Conservation (phyloP, 2,113 vertebrate species). For the Meriones unguiculatus region DNA sequence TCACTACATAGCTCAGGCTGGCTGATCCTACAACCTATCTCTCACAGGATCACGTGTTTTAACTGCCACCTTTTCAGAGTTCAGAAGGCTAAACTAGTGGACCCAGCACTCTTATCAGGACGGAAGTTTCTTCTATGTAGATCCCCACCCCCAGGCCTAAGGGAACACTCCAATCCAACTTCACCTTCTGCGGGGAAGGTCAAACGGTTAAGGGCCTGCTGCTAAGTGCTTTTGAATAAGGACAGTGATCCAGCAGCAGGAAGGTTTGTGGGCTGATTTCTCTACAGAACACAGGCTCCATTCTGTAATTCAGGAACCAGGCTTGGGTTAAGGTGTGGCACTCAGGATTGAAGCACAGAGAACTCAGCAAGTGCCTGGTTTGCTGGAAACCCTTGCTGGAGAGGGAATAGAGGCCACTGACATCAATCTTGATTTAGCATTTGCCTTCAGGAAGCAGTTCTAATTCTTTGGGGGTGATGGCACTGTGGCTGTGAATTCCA, state of each 20-base stretch:
- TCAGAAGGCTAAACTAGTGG: not conserved
- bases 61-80: not conserved
- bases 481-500: too few species aligned
- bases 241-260: not conserved
- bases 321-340: too few species aligned
- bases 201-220: not conserved
- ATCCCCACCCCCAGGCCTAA: not conserved
- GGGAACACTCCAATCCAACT: not conserved
- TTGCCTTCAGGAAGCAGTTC: fast-evolving
- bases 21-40: not conserved
- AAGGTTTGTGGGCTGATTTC: too few species aligned
- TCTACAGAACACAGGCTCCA: not conserved
- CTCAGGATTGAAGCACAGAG: not conserved
- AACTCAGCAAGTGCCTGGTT: not conserved
- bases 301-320: not conserved
- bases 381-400: not conserved
- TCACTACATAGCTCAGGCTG: not conserved
- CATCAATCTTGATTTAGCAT: fast-evolving
- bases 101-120: not conserved
- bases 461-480: fast-evolving
- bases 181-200: fast-evolving
- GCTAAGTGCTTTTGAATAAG: not conserved
- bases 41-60: not conserved
- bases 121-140: not conserved
- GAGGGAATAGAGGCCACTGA: fast-evolving